A percentile compares a stretch with the other conserved stretches of the same genome.
Evolutionary conservation across 2,797 vertebrate species (phyloP).

Genomic region (Anguilla megastoma): DNA sequence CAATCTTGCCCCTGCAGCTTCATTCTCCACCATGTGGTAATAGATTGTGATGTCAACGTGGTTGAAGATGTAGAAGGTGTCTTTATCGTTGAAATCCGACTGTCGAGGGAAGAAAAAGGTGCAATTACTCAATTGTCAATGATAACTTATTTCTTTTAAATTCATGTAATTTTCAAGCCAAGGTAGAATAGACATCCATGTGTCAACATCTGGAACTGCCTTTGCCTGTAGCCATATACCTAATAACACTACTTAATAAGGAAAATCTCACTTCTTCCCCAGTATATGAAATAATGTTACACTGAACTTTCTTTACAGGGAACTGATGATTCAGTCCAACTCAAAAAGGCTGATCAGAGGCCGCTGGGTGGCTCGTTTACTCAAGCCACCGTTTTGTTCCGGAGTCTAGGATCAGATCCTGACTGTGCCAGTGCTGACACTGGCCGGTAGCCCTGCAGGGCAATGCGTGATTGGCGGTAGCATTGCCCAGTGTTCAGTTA

Average conservation of each 20-base stretch:
- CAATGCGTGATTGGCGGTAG: too few relatives aligned
- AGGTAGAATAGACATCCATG: neutral
- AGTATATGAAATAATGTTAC: too few relatives aligned
- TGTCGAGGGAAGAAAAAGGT: slow-evolving; percentile 46
- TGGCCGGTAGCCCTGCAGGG: too few relatives aligned
- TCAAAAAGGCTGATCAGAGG: neutral
- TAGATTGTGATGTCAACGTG: slow-evolving; percentile 90
- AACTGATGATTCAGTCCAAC: neutral
- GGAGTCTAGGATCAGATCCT: too few relatives aligned
- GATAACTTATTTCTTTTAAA: neutral
- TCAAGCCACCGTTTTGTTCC: too few relatives aligned
- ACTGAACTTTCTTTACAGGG: neutral
- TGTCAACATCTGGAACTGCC: too few relatives aligned
- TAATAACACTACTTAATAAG: too few relatives aligned
- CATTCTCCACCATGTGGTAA: slow-evolving; percentile 87
- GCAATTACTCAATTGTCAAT: neutral
- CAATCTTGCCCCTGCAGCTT: slow-evolving; percentile 80
- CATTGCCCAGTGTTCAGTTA: too few relatives aligned
- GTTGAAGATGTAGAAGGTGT: slow-evolving; percentile 94
- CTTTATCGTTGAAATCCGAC: slow-evolving; percentile 85
- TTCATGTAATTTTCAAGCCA: neutral
- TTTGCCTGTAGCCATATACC: too few relatives aligned
- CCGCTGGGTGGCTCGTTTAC: too few relatives aligned
- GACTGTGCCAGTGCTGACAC: too few relatives aligned
- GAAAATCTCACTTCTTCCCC: neutral